Percentiles rank a stretch among this genome's conserved stretches.
These are phyloP conservation scores for Tridacna gigas DNA, from an alignment of 2,888 invertebrate species.

Conservation along the genomic window DNA sequence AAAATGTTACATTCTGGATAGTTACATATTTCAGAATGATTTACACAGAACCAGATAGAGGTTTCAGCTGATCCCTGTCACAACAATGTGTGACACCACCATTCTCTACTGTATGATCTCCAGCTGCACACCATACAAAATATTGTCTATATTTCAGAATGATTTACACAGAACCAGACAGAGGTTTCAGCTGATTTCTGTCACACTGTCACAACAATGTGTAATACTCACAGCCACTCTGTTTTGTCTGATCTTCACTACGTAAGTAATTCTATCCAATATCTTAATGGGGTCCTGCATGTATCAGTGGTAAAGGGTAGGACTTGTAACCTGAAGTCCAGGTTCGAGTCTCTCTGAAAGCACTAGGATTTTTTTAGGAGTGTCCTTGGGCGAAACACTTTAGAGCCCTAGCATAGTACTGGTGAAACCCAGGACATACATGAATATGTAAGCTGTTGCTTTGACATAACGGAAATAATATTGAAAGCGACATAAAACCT, in stretches of 20 bases:
- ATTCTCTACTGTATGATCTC: slow-evolving; percentile 97
- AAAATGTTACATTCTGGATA: no score
- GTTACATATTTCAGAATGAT: slow-evolving; percentile 91
- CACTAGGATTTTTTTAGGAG: no score
- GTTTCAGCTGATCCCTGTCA: slow-evolving; percentile 94
- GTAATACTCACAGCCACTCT: slow-evolving; percentile 97
- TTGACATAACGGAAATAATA: no score
- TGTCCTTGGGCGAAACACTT: no score
- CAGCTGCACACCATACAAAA: slow-evolving; percentile 86
- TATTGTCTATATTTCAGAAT: slow-evolving; percentile 88
- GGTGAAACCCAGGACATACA: no score
- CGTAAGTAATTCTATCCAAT: slow-evolving; percentile 87
- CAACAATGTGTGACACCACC: slow-evolving; percentile 96
- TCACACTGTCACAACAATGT: slow-evolving; percentile 95
- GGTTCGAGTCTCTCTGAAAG: no score
- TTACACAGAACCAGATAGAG: slow-evolving; percentile 98
- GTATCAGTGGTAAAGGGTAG: no score
- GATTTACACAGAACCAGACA: slow-evolving; percentile 99
- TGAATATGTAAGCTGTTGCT: no score
- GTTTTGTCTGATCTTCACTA: slow-evolving; percentile 97
- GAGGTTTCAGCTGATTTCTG: slow-evolving; percentile 93
- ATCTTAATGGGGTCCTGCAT: no score
- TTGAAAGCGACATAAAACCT: no score
- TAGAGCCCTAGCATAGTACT: no score
- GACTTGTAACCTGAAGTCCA: no score